phyloP scores from a whole-genome alignment of 2,113 vertebrate species.

The Fregata magnificens region DNA sequence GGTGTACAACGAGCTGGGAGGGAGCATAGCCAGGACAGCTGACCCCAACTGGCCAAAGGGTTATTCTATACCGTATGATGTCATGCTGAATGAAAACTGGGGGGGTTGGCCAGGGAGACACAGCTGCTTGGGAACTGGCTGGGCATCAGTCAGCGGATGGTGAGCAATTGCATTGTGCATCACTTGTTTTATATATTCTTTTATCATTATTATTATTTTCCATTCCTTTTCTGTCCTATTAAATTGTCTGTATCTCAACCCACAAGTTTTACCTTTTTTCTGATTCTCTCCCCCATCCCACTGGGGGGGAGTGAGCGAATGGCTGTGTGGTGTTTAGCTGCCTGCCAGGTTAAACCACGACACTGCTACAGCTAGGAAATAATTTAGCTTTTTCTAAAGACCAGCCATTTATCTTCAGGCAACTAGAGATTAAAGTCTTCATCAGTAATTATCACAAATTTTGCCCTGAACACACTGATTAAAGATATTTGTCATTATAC shows the following conservation, averaged over 20 bases:
- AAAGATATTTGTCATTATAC: conserved; percentile 2
- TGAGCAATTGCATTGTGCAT: too few species aligned
- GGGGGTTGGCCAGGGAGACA: too few species aligned
- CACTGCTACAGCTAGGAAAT: not conserved
- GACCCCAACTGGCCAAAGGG: not conserved
- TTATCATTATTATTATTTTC: too few species aligned
- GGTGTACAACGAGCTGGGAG: not conserved
- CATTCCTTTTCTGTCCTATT: not conserved
- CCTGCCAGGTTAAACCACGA: not conserved
- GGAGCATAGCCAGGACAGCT: not conserved
- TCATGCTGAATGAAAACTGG: not conserved
- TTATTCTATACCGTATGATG: too few species aligned
- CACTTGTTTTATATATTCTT: too few species aligned
- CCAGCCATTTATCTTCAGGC: conserved; percentile 6
- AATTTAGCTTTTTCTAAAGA: not conserved
- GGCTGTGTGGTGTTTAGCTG: not conserved
- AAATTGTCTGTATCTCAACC: not conserved
- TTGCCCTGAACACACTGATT: conserved; percentile 7
- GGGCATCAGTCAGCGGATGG: too few species aligned
- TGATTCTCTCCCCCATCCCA: too few species aligned
- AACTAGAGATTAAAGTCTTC: not conserved
- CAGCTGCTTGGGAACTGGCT: too few species aligned
- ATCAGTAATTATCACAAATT: conserved; percentile 26
- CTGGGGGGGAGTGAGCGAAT: not conserved
- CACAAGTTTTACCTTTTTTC: not conserved